These are phyloP conservation scores for Megalopta genalis DNA, from an alignment of 1,140 invertebrate genomes.

Conservation along the genomic window DNA sequence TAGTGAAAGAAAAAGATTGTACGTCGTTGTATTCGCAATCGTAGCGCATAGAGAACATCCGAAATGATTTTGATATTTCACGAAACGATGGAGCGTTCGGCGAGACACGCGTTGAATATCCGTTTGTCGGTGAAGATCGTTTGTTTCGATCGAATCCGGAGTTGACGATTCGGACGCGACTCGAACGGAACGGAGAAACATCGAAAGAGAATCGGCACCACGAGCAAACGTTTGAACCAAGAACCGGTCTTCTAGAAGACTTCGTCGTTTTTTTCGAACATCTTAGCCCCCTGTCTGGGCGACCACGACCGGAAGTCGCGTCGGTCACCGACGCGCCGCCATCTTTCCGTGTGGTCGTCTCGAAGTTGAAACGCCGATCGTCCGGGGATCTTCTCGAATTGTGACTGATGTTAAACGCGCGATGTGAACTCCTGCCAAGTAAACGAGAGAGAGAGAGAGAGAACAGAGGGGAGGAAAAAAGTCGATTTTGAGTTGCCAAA, in stretches of 20 bases:
- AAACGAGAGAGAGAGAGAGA: slow-evolving; percentile 16
- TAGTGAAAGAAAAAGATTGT: no score
- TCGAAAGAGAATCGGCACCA: slow-evolving; percentile 46
- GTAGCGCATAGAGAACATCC: no score
- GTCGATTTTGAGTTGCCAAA: slow-evolving; percentile 71
- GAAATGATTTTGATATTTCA: no score
- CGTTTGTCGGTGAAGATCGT: no score
- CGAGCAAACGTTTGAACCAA: slow-evolving; percentile 40
- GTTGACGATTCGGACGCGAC: no score
- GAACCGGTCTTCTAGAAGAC: slow-evolving; percentile 22
- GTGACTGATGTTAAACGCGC: slow-evolving; percentile 47
- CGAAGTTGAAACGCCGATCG: slow-evolving; percentile 6
- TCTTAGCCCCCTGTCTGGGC: not conserved
- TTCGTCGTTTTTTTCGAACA: not conserved
- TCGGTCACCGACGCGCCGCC: not conserved
- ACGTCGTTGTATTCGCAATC: no score
- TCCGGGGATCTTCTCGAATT: slow-evolving; percentile 50
- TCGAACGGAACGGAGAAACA: no score
- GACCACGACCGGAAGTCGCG: not conserved
- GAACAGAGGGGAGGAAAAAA: not conserved
- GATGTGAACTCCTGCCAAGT: slow-evolving; percentile 75
- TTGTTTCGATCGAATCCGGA: no score
- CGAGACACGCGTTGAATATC: no score
- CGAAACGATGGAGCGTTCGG: no score
- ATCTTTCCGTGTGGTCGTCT: no score